Conservation (phyloP, 2,113 vertebrate genomes). For the Arvicanthis niloticus region DNA sequence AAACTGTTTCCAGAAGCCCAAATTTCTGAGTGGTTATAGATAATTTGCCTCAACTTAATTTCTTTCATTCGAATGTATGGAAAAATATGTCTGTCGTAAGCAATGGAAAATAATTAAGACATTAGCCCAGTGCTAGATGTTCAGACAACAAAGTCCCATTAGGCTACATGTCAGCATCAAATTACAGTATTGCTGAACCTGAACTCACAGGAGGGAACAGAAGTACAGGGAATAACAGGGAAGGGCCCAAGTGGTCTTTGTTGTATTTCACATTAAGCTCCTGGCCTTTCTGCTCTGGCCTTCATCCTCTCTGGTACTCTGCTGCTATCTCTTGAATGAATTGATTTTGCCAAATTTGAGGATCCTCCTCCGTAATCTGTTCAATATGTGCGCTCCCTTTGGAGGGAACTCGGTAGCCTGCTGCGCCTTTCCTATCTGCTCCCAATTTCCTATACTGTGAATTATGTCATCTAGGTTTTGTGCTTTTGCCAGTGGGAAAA, state of each 20-base stretch:
- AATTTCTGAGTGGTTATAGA: conserved; percentile 66
- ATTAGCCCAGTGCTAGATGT: conserved; percentile 23
- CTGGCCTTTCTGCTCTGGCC: conserved; percentile 18
- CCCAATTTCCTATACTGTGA: conserved; percentile 80
- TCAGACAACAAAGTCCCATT: conserved; percentile 49
- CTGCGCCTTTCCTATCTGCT: conserved; percentile 79
- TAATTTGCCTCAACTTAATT: conserved; percentile 64
- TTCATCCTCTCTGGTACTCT: conserved; percentile 37
- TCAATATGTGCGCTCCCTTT: conserved; percentile 80
- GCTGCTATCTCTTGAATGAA: conserved; percentile 75
- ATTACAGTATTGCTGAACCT: conserved; percentile 16
- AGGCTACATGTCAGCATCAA: conserved; percentile 42
- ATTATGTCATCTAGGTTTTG: conserved; percentile 82
- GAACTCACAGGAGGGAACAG: not conserved
- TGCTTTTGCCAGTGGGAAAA: conserved; percentile 77
- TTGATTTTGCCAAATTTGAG: conserved; percentile 78
- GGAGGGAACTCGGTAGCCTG: conserved; percentile 79
- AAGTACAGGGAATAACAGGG: conserved; percentile 15
- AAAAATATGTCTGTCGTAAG: conserved; percentile 46
- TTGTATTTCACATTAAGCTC: not conserved
- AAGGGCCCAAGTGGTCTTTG: not conserved
- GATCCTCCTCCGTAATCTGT: conserved; percentile 75
- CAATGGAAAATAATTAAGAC: conserved; percentile 74
- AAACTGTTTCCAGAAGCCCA: conserved; percentile 74
- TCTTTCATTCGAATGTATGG: conserved; percentile 66